Percentiles rank a stretch among this genome's conserved stretches.
phyloP scores from a whole-genome alignment of 1,140 invertebrate genomes.

The Bombus ignitus region DNA sequence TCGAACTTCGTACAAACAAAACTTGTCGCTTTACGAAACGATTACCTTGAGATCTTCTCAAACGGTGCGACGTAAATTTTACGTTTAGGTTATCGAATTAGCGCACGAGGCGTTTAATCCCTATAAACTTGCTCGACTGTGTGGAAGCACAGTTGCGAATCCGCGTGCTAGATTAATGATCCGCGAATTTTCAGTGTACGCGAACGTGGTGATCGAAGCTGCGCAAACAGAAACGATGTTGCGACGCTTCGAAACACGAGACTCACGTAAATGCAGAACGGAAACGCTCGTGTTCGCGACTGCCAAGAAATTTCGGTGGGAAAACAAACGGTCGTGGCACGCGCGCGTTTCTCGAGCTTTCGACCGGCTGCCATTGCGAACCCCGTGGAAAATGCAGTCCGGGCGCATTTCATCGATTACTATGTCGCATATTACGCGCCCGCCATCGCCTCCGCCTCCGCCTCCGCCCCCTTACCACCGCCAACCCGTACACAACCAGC shows the following conservation, averaged over 20 bases:
- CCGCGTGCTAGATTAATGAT: neutral
- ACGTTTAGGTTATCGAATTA: too few relatives aligned
- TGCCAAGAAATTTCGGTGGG: neutral
- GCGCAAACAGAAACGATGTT: neutral
- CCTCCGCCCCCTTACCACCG: neutral
- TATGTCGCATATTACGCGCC: conserved; percentile 49
- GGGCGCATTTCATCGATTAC: conserved; percentile 57
- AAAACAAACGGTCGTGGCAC: neutral
- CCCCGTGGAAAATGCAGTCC: conserved; percentile 47
- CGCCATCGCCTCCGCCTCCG: neutral
- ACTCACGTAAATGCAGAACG: neutral
- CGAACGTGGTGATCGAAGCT: neutral
- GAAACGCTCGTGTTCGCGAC: neutral
- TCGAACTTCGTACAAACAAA: neutral
- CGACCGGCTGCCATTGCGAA: conserved; percentile 27
- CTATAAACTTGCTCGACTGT: neutral
- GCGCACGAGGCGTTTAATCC: neutral
- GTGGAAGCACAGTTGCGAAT: neutral
- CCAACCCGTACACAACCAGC: neutral
- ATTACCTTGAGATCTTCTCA: too few relatives aligned
- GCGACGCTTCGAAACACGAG: neutral
- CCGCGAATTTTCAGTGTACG: neutral
- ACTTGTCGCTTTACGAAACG: neutral
- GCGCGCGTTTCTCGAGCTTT: conserved; percentile 6
- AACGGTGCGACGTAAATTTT: too few relatives aligned